phyloP scores from a whole-genome alignment of 2,797 vertebrate genomes.

The Urosaurus nigricauda region DNA sequence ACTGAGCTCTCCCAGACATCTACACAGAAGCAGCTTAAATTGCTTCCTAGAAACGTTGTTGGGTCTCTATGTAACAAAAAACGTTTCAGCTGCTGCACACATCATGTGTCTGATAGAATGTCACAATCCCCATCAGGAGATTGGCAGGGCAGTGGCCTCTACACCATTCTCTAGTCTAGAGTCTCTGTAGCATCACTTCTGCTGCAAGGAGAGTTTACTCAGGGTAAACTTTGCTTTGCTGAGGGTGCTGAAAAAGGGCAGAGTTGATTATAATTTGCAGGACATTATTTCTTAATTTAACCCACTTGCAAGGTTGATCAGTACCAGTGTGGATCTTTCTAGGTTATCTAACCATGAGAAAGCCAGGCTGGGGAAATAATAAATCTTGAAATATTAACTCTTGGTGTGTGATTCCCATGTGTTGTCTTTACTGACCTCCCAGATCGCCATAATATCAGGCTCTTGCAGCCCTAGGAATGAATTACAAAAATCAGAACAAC shows the following conservation, averaged over 20 bases:
- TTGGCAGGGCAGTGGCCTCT: background rate
- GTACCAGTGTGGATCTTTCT: background rate
- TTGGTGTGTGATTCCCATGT: background rate
- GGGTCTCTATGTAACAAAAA: constrained; percentile 3
- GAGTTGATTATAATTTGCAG: background rate
- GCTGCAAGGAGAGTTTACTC: background rate
- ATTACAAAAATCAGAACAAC: background rate
- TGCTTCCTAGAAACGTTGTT: constrained; percentile 38
- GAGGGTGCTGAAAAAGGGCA: too few relatives aligned
- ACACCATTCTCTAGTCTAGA: constrained; percentile 24
- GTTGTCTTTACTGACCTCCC: background rate
- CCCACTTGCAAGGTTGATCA: background rate
- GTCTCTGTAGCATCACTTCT: background rate
- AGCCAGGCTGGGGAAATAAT: background rate
- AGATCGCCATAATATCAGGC: background rate
- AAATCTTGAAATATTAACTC: background rate
- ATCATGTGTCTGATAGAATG: constrained; percentile 23
- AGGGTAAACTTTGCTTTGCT: too few relatives aligned
- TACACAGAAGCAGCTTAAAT: background rate
- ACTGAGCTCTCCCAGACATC: background rate
- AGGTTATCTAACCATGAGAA: background rate
- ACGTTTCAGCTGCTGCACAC: constrained; percentile 23
- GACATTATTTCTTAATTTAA: background rate
- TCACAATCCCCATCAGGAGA: background rate
- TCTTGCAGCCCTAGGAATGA: background rate